These are phyloP conservation scores for Myiotriccus ornatus DNA, from an alignment of 2,797 vertebrate genomes.

Conservation along the genomic window DNA sequence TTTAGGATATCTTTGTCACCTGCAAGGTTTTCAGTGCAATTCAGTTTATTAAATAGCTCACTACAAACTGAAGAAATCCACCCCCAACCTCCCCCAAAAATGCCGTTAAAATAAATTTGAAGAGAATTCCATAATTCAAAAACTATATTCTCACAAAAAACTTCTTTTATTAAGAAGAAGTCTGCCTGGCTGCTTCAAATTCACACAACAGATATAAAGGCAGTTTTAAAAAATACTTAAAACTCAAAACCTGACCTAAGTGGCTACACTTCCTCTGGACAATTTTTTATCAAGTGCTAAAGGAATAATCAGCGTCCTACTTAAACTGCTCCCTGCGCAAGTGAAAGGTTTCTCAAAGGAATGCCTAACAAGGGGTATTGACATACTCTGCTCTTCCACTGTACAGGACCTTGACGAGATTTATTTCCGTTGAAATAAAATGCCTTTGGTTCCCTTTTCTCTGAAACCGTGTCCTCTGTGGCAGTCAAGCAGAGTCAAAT, in stretches of 20 bases:
- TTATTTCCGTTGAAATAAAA: slow-evolving; percentile 51
- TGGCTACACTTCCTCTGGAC: background rate
- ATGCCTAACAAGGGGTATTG: background rate
- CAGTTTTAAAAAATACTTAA: background rate
- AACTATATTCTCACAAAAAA: background rate
- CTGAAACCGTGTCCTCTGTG: background rate
- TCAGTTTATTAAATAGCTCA: background rate
- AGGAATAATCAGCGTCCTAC: background rate
- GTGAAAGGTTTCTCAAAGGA: slow-evolving; percentile 11
- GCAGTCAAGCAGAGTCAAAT: background rate
- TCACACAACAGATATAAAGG: background rate
- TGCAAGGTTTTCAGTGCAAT: background rate
- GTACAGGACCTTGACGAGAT: background rate
- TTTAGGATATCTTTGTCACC: background rate
- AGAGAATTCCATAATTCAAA: background rate
- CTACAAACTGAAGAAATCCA: background rate
- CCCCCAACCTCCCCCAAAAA: fast-evolving
- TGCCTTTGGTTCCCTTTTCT: slow-evolving; percentile 41
- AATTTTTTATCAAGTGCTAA: background rate
- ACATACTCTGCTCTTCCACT: background rate
- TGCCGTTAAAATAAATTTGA: background rate
- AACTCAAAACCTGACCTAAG: background rate
- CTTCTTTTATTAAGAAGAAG: background rate
- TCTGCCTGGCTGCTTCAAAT: background rate
- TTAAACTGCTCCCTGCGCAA: background rate